Conservation (phyloP, 2,113 vertebrate genomes). For the Ceyx margarethae region DNA sequence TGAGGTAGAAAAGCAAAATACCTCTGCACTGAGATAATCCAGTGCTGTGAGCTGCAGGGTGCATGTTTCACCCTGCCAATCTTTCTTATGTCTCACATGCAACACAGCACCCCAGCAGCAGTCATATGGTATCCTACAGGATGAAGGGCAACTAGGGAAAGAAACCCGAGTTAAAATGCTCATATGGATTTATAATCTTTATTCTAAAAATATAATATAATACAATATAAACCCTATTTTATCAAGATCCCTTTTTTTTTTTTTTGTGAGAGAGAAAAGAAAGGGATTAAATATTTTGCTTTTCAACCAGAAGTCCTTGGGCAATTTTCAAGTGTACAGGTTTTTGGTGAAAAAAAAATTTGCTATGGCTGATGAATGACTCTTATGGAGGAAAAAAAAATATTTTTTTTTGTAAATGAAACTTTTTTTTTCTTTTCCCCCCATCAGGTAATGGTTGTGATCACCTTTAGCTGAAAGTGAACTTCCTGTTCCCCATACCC, state of each 20-base stretch:
- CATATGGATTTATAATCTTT: not conserved
- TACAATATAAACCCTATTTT: not conserved
- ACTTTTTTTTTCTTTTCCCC: not conserved
- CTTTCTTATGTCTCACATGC: not conserved
- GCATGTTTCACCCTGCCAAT: fast-evolving
- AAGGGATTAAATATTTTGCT: not conserved
- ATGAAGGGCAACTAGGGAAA: not conserved
- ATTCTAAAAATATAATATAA: too few relatives aligned
- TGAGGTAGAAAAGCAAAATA: not conserved
- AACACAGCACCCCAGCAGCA: not conserved
- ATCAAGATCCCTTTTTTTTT: not conserved
- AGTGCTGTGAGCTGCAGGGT: not conserved
- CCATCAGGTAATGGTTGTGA: not conserved
- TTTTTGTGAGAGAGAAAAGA: not conserved
- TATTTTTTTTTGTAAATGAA: not conserved
- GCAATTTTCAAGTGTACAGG: not conserved
- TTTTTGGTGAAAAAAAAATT: not conserved
- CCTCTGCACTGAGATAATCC: not conserved
- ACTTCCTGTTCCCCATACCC: not conserved
- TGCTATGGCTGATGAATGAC: not conserved
- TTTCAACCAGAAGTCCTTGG: not conserved
- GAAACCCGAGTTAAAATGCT: not conserved
- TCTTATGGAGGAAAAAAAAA: not conserved
- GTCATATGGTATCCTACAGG: not conserved
- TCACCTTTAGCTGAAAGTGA: not conserved